Evolutionary conservation across 2,797 vertebrate species (phyloP), one percentile per base, ranked within the genome.

Genomic region (Perodicticus potto): DNA sequence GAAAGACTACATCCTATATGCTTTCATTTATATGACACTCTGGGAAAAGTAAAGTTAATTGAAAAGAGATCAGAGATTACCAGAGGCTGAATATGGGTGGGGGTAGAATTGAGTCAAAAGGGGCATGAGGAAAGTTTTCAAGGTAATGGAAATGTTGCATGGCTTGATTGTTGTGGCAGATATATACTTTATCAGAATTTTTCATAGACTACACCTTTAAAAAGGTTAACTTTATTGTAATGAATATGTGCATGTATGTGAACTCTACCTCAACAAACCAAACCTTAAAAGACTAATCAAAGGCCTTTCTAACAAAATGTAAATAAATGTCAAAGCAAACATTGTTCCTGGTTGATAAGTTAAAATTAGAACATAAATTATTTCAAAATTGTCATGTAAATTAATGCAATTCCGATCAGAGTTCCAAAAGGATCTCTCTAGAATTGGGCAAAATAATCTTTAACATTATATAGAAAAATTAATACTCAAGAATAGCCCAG

Each of bases 401-500:
- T 40, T 69, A 67, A 61, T 86, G 1, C 14, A 40, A 61, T 92
- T 89, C 23, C 74, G 61, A 61, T 81, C 55, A 92, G 69, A 89
- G 76, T 94, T 53, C 4, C 80, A 59, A 61, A 80, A 80, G 27
- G 25, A 88, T 76, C 9, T 32, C 78, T 94, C 72, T 55, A 81
- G 59, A 63, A 43, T 76, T 29, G 37, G 67, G 49, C 61, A 92
- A 96, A 96, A 92, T 76, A 20, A 94, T 80, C 65, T 89, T 74
- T 53, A 92, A 92, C 19, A 34, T 96, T 85, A 91, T 43, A 22
- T 74, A 20, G 40, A 76, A 27, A 9, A 88, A 89, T 74, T 82
- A 83, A 34, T 86, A 13, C n/a, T 74, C 55, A 69, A 94, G 69
- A 80, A 69, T 27, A 92, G n/a, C 14, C 59, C 61, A 89, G 49